Base-by-base conservation (phyloP, 1,140 invertebrate genomes). In the Acromyrmex echinatior region DNA sequence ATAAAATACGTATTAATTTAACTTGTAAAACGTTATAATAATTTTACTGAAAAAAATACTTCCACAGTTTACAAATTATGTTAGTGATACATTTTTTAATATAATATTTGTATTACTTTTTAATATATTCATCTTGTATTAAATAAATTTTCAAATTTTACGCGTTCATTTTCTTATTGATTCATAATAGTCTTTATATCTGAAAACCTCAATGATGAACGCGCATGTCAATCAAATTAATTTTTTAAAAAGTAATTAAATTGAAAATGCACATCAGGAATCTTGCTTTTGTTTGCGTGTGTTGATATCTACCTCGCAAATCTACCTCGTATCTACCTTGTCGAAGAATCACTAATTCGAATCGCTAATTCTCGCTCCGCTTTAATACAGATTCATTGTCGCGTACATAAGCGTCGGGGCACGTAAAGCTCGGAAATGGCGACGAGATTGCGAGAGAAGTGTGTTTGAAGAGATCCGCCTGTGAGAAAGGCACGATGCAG, bases 341-440 rank as follows among this genome's bases (percentile, higher is more conserved):
- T 82, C 68, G 7, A 56, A 28, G 70, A 76, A 84, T 84, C 39
- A 45, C 45, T 84, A 84, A 84, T 84, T 76, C 68, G 77, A 21
- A 28, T 73, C 70, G 14, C 28, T 70, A 70, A 70, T 70, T 70
- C 21, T 60, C 45, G 70, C 28, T 39, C 14, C 14, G 70, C 56
- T 76, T 84, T 74, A 84, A 25, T 62, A 76, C 80, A 49, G 70
- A 74, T 84, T 84, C 56, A 74, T 63, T 76, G 53, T 45, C 70
- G 45, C 39, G 25, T 18, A 58, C 31, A 56, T 68, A 68, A 71
- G 51, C 35, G 53, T 18, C 6, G 31, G 18, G 7, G 5, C 65
- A 60, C 66, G 18, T n/a, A 35, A 82, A 45, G 16, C 68, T 21
- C 53, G 70, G 56, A 84, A 84, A 62, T 62, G 45, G 58, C 56